phyloP scores from a whole-genome alignment of 2,888 invertebrate species.

The Aproaerema taeniolella region DNA sequence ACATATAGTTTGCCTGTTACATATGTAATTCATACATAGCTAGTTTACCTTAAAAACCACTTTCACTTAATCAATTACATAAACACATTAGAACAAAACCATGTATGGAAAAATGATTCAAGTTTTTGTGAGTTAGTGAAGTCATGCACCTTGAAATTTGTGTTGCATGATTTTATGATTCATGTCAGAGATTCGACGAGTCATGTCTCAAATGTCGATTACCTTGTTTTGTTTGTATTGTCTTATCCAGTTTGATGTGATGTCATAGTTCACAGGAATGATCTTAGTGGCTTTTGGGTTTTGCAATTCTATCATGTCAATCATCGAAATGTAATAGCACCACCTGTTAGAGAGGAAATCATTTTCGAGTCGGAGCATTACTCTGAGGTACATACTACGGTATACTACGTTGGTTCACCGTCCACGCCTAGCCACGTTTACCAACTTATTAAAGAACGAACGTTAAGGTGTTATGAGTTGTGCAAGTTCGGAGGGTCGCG shows the following conservation, averaged over 20 bases:
- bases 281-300: conserved; percentile 43
- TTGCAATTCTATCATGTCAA: no score
- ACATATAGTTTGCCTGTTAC: no score
- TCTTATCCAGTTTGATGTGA: conserved; percentile 48
- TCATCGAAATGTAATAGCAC: no score
- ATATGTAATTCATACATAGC: neutral
- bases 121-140: no score
- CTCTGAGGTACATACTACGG: no score
- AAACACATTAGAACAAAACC: neutral
- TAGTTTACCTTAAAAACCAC: neutral
- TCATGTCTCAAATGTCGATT: conserved; percentile 62
- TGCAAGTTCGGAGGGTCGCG: conserved; percentile 39
- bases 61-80: conserved; percentile 1
- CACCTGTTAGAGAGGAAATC: no score
- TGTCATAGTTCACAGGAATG: conserved; percentile 66
- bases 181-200: conserved; percentile 52
- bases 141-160: conserved; percentile 44
- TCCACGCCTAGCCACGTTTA: no score
- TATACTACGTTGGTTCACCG: no score
- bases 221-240: conserved; percentile 64
- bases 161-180: conserved; percentile 45
- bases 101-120: no score
- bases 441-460: no score
- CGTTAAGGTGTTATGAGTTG: conserved; percentile 45
- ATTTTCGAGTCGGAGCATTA: no score